Evolutionary conservation across 23 tunicate genomes (phyloP), one percentile per base, ranked within the genome.

Genomic region (Phallusia fumigata): DNA sequence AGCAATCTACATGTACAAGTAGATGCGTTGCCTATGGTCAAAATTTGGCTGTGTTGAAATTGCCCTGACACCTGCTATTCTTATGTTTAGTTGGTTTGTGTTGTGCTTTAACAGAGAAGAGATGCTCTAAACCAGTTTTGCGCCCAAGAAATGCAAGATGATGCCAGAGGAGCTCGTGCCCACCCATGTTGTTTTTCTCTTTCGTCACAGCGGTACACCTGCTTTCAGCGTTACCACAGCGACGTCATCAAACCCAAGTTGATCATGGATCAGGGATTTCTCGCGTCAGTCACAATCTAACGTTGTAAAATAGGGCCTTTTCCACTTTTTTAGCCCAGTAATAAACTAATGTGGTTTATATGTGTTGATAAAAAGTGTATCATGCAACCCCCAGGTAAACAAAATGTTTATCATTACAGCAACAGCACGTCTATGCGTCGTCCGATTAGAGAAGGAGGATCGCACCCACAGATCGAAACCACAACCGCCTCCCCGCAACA

Each of bases 141-240:
- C 28, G 69, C 69, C 16, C 69, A 58, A 58, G 69, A 58, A 58
- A 58, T 58, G 26, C 15, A 58, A 58, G 69, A 24, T 24, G 69
- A 58, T 58, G 69, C 69, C 6, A 30, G 35, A 31, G 40, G 78
- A 3, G 33, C 35, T 19, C 77, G 77, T 19, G 44, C 44, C 30
- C 77, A 74, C 44, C 77, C 77, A 19, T 74, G 77, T 19, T 74
- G 77, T 16, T 74, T 3, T 19, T 74, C 77, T 33, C 8, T 74
- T 33, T 74, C 77, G 22, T 74, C 77, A 34, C 77, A 74, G 30
- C 77, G 77, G 12, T 74, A 74, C 44, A 33, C 44, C n/a, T 74
- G 77, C 19, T 74, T 74, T 15, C 12, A 74, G 19, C 33, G 44
- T 3, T 74, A 74, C 34, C 35, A 13, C 44, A 15, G 44, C 19